Percentiles rank a stretch among this genome's conserved stretches.
Conservation (phyloP, 2,888 invertebrate genomes). For the Spicauda simplicius region DNA sequence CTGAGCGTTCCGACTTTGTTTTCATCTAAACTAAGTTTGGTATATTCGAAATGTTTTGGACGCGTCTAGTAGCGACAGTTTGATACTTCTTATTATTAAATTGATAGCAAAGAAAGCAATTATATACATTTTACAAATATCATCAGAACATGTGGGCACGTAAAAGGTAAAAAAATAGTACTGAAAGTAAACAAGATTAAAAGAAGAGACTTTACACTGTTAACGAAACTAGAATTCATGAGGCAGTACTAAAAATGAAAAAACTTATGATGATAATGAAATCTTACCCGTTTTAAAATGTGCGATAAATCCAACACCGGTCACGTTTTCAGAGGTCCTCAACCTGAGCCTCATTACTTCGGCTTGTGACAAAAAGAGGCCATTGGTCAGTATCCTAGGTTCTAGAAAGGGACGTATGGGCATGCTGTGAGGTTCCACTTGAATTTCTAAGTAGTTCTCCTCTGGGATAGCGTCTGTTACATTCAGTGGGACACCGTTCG, state of each 20-base stretch:
- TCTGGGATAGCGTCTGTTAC: conserved; percentile 58
- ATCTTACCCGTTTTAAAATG: conserved; percentile 86
- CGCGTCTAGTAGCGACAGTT: no score
- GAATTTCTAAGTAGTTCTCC: conserved; percentile 81
- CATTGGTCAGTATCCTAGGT: conserved; percentile 85
- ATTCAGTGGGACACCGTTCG: conserved; percentile 69
- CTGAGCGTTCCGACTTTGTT: no score
- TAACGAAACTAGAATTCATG: no score
- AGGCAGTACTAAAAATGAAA: conserved; percentile 6
- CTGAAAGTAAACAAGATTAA: no score
- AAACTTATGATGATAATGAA: conserved; percentile 11
- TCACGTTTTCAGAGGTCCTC: conserved; percentile 86
- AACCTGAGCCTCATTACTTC: conserved; percentile 87
- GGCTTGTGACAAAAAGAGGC: conserved; percentile 87
- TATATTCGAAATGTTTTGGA: no score
- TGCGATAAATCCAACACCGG: conserved; percentile 88
- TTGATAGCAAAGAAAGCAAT: no score
- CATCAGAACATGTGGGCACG: no score
- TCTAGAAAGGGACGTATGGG: conserved; percentile 85
- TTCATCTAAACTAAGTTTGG: no score
- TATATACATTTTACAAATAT: no score
- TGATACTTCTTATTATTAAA: no score
- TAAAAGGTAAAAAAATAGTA: no score
- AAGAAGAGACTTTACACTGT: no score
- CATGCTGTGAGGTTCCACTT: conserved; percentile 81